Evolutionary conservation across 2,888 invertebrate genomes (phyloP), one percentile per base, ranked within the genome.

Genomic region (Apamea sordens): DNA sequence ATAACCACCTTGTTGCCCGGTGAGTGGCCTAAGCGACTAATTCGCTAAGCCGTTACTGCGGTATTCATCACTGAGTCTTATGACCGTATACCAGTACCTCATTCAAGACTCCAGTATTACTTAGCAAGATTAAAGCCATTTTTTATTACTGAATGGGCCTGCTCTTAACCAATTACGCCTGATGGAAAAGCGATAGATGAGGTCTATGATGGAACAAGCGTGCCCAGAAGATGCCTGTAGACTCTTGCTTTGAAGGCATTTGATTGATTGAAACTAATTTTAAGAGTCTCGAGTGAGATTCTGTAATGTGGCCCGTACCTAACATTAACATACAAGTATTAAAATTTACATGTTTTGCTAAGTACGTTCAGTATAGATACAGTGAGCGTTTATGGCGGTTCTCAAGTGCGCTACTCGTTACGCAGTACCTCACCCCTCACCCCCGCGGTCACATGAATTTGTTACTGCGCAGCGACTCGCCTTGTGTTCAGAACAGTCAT

Each of bases 291-390:
- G 2, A n/a, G n/a, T n/a, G 67, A 67, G 5, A 36, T 36, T 36
- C 36, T 36, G 3, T 36, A 36, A 36, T 36, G 36, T 36, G 36
- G 36, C 3, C 36, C 36, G 36, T 36, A 36, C 36, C 36, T 36
- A 36, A 36, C 5, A 65, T 65, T 24, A 15, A 15, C 24, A 41
- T 41, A 41, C 15, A 74, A 61, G 6, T 73, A 56, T 74, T 41
- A 41, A 28, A 50, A 2, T 36, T 36, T 41, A 18, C 41, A 4
- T 78, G 41, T 47, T 59, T 72, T 59, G 24, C 41, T 67, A 67
- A 53, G 50, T 80, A 67, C 44, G 47, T 56, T 47, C 24, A 28
- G 24, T 47, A 28, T 56, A 56, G 44, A n/a, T n/a, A 65, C 24
- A 65, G 36, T 13, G 36, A 64, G 11, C 18, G 32, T 18, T 50